A percentile compares a stretch with the other conserved stretches of the same genome.
These are phyloP conservation scores for Heliconius hortense DNA, from an alignment of 2,888 invertebrate genomes.

Conservation along the genomic window DNA sequence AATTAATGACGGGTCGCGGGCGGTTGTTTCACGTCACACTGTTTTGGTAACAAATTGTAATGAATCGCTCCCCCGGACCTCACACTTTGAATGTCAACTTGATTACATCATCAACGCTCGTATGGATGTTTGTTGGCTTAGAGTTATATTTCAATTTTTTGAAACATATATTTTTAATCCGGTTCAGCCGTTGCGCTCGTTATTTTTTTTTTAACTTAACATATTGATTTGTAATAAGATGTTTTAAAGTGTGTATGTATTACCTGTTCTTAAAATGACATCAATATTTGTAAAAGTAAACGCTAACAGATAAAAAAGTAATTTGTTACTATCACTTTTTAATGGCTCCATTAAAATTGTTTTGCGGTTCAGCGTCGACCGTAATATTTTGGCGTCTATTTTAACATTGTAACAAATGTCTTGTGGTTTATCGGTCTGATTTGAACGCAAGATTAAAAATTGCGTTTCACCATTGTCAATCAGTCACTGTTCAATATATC, in stretches of 20 bases:
- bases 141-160: conserved; percentile 7
- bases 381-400: conserved; percentile 69
- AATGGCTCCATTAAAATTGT: conserved; percentile 75
- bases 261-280: conserved; percentile 37
- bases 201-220: not conserved
- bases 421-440: conserved; percentile 64
- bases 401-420: conserved; percentile 64
- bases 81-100: conserved; percentile 70
- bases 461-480: conserved; percentile 57
- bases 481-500: conserved; percentile 48
- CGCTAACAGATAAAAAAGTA: conserved; percentile 44
- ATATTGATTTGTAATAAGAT: conserved; percentile 17
- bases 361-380: conserved; percentile 68
- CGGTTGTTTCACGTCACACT: conserved; percentile 71
- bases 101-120: conserved; percentile 61
- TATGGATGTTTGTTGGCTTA: conserved; percentile 21
- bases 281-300: conserved; percentile 33
- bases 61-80: conserved; percentile 70
- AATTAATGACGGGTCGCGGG: conserved; percentile 74
- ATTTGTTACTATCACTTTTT: conserved; percentile 79
- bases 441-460: conserved; percentile 61
- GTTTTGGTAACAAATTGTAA: conserved; percentile 78
- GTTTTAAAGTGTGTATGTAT: conserved; percentile 23
- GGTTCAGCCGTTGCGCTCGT: not conserved
- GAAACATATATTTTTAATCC: not conserved